Conservation (phyloP, 2,797 vertebrate species). For the Tauraco hartlaubi region DNA sequence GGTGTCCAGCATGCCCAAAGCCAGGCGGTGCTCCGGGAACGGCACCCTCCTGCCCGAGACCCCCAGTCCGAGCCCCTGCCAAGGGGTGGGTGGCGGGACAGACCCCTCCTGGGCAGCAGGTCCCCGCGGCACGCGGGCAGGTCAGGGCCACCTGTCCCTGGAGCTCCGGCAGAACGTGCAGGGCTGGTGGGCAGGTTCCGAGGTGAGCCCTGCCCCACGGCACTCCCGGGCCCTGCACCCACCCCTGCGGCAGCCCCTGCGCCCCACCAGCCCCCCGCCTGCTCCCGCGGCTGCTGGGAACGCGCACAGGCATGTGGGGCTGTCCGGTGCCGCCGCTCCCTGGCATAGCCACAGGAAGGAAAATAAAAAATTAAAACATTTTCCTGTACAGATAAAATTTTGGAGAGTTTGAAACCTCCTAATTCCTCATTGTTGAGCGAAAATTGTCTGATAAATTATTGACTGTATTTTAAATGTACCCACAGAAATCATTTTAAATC, state of each 20-base stretch:
- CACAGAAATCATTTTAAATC: slow-evolving; percentile 65
- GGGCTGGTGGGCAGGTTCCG: rapidly evolving
- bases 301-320: rapidly evolving
- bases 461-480: slow-evolving; percentile 70
- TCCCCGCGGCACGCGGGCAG: rapidly evolving
- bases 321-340: not conserved
- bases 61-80: rapidly evolving
- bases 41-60: rapidly evolving
- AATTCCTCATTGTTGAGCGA: slow-evolving; percentile 63
- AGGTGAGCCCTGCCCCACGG: not conserved
- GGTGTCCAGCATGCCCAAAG: not conserved
- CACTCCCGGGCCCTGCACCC: not conserved
- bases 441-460: slow-evolving; percentile 75
- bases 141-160: rapidly evolving
- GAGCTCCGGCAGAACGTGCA: not conserved
- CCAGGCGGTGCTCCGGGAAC: not conserved
- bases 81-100: rapidly evolving
- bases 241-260: not conserved
- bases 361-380: not conserved
- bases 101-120: not conserved
- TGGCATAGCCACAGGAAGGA: not conserved
- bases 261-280: not conserved
- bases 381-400: slow-evolving; percentile 3
- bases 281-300: rapidly evolving
- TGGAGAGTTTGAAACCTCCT: slow-evolving; percentile 27